These are phyloP conservation scores for Drosophila sucinea DNA, from an alignment of 1,140 invertebrate species.

Conservation along the genomic window DNA sequence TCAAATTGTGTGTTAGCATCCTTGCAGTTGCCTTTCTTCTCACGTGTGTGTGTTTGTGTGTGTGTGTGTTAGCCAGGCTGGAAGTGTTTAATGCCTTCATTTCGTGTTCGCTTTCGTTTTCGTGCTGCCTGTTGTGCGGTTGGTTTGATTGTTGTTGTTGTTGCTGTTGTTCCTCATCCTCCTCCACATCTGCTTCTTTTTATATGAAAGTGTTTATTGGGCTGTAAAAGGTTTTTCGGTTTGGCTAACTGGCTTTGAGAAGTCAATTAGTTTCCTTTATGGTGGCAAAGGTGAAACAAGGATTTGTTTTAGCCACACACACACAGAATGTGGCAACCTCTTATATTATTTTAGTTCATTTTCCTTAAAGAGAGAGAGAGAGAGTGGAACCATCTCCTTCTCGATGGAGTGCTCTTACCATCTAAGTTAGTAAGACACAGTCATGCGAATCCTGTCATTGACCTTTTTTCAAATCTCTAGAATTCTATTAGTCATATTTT, in stretches of 20 bases:
- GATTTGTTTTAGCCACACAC: neutral
- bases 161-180: too few species aligned
- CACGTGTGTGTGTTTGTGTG: constrained; percentile 24
- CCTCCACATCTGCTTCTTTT: constrained; percentile 20
- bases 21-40: constrained; percentile 5
- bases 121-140: constrained; percentile 2
- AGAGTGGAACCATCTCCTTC: too few species aligned
- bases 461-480: too few species aligned
- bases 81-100: constrained; percentile 53
- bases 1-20: constrained; percentile 31
- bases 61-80: constrained; percentile 28
- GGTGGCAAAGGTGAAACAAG: constrained; percentile 12
- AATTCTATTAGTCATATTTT: too few species aligned
- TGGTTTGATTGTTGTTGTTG: neutral
- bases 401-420: too few species aligned
- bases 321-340: neutral
- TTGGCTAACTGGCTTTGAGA: constrained; percentile 48
- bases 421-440: too few species aligned
- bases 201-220: constrained; percentile 72
- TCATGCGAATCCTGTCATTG: too few species aligned
- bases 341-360: neutral
- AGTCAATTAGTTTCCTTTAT: constrained; percentile 73
- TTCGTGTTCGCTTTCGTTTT: constrained; percentile 26
- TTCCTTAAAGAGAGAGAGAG: neutral
- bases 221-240: constrained; percentile 63